Evolutionary conservation across 1,140 invertebrate species (phyloP).

Genomic region (Bradysia coprophila): DNA sequence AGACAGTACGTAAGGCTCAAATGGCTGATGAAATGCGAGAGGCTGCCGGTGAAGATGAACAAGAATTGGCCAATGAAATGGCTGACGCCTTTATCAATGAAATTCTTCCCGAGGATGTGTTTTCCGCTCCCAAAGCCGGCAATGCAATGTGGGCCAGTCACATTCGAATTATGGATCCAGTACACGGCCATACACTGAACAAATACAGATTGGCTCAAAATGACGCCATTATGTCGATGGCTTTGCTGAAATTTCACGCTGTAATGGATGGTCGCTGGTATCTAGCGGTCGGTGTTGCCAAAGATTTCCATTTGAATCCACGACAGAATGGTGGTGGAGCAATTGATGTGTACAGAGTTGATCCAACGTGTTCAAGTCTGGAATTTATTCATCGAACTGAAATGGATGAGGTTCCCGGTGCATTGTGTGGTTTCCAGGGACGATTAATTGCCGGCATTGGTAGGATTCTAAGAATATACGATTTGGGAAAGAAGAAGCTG

Average conservation of each 20-base stretch:
- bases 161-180: conserved; percentile 80
- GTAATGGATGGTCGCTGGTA: conserved; percentile 20
- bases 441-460: conserved; percentile 84
- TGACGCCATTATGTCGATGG: conserved; percentile 75
- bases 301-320: conserved; percentile 80
- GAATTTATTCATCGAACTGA: conserved; percentile 88
- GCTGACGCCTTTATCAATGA: conserved; percentile 92
- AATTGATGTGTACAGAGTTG: conserved; percentile 30
- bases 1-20: conserved; percentile 63
- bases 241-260: conserved; percentile 35
- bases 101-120: conserved; percentile 80
- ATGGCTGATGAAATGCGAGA: conserved; percentile 92
- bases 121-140: conserved; percentile 92
- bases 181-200: conserved; percentile 58
- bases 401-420: conserved; percentile 84
- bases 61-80: conserved; percentile 89
- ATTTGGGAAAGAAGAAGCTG: conserved; percentile 93
- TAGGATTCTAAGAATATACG: conserved; percentile 80
- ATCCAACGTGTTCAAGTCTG: conserved; percentile 50
- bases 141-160: conserved; percentile 94
- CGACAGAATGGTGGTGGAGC: conserved; percentile 13
- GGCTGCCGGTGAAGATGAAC: conserved; percentile 86
- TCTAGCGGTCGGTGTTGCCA: conserved; percentile 61
- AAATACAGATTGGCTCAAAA: conserved; percentile 82
- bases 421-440: conserved; percentile 83